Evolutionary conservation across 23 tunicate species (phyloP).

Genomic region (Halocynthia aurantium): DNA sequence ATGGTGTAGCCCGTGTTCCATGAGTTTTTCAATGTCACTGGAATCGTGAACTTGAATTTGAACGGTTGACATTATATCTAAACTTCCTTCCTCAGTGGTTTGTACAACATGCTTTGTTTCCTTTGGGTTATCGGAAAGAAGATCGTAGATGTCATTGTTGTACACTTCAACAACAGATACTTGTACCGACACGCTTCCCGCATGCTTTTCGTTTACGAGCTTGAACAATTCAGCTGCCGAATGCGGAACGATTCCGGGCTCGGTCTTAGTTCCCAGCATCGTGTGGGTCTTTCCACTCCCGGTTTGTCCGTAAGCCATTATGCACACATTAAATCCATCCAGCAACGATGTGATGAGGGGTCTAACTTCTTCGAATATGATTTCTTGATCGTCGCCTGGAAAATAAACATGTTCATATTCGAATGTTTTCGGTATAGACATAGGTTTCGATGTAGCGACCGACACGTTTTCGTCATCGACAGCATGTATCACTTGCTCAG

Average conservation of each 20-base stretch:
- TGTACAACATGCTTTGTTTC: constrained; percentile 47
- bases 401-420: constrained; percentile 54
- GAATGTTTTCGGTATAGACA: constrained; percentile 11
- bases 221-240: constrained; percentile 45
- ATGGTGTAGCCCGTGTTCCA: constrained; percentile 40
- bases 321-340: constrained; percentile 66
- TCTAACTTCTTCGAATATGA: constrained; percentile 42
- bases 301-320: constrained; percentile 80
- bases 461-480: constrained; percentile 40
- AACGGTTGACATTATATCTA: constrained; percentile 38
- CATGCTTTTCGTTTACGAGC: constrained; percentile 21
- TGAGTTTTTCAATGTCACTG: constrained; percentile 30
- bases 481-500: constrained; percentile 28
- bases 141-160: constrained; percentile 68
- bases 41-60: constrained; percentile 45
- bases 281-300: constrained; percentile 77
- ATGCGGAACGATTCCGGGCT: constrained; percentile 55
- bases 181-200: constrained; percentile 20
- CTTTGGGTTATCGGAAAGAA: constrained; percentile 38
- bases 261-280: constrained; percentile 41
- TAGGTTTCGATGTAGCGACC: constrained; percentile 24
- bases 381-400: constrained; percentile 26
- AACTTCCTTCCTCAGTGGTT: constrained; percentile 37
- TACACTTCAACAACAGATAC: constrained; percentile 71
- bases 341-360: constrained; percentile 57